Evolutionary conservation across 1,140 invertebrate genomes (phyloP), one percentile per base, ranked within the genome.

Genomic region (Bathynomus jamesi): DNA sequence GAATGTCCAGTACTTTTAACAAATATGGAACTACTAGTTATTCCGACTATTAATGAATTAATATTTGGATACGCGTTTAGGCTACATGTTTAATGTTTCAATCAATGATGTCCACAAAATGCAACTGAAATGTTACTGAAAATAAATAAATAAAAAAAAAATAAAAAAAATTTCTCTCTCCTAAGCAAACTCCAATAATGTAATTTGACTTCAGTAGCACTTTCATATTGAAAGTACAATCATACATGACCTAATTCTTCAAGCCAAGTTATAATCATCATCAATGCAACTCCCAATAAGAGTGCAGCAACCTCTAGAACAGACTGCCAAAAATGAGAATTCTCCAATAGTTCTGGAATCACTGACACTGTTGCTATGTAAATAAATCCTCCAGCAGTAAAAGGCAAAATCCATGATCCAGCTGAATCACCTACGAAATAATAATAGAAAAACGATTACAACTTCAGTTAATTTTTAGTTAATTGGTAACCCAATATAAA

Each of bases 311-410:
- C 90, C 86, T 97, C 93, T 82, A 90, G 90, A 1, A 95, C 82
- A 65, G 91, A 93, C 81, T 96, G 93, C 82, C 87, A 87, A 72
- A 95, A 86, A 80, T 89, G 92, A 24, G 91, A 90, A 78, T 94
- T 90, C 80, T 89, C 87, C 70, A 98, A 84, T 28, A 98, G 85
- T 83, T 98, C 94, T 64, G 96, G 95, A 82, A 98, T 96, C 2
- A 97, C 92, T 66, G 94, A 95, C 0, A 98, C 96, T 28, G 95
- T 95, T 17, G 95, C 95, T 78, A 99, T 97, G 82, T 98, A 99
- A 82, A 98, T 98, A 82, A 99, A 98, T 24, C 96, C 96, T 69
- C 95, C 96, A 71, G 96, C 96, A 46, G 96, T 99, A 80, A 98
- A 97, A 31, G 96, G 95, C 63, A 98, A 84, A 72, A 97, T 92